Evolutionary conservation across 2,113 vertebrate genomes (phyloP).

Genomic region (Stigmatopora argus): DNA sequence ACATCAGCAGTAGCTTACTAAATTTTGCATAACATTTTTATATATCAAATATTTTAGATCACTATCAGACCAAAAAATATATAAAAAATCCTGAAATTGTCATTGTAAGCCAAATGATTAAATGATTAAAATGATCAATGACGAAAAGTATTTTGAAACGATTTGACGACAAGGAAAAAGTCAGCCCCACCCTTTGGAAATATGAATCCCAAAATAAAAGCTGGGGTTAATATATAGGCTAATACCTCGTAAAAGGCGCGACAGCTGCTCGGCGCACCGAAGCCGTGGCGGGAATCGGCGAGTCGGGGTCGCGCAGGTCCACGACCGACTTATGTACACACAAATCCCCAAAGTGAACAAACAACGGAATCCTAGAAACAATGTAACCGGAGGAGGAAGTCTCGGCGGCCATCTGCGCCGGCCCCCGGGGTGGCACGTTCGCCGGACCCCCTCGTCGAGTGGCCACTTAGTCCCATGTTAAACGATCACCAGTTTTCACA

Average conservation of each 20-base stretch:
- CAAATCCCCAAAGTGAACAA: slow-evolving; percentile 57
- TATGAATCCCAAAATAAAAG: slow-evolving; percentile 56
- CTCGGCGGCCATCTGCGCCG: slow-evolving; percentile 52
- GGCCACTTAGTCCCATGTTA: neutral
- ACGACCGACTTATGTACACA: slow-evolving; percentile 48
- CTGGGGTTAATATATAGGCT: slow-evolving; percentile 34
- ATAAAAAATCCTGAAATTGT: no score
- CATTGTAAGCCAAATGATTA: no score
- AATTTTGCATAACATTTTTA: no score
- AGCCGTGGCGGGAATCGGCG: slow-evolving; percentile 8
- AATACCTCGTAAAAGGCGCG: slow-evolving; percentile 53
- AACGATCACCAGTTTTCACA: no score
- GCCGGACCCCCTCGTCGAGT: slow-evolving; percentile 18
- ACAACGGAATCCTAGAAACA: slow-evolving; percentile 60
- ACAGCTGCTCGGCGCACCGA: slow-evolving; percentile 58
- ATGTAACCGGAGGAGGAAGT: slow-evolving; percentile 46
- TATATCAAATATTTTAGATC: no score
- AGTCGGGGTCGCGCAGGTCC: slow-evolving; percentile 49
- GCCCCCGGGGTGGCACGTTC: slow-evolving; percentile 46
- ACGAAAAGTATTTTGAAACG: no score
- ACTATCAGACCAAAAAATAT: no score
- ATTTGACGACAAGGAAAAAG: slow-evolving; percentile 15
- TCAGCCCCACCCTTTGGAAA: slow-evolving; percentile 50
- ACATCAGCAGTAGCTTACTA: no score
- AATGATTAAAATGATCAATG: no score